These are phyloP conservation scores for Drosophila birchii DNA, from an alignment of 2,888 invertebrate species.

Conservation along the genomic window DNA sequence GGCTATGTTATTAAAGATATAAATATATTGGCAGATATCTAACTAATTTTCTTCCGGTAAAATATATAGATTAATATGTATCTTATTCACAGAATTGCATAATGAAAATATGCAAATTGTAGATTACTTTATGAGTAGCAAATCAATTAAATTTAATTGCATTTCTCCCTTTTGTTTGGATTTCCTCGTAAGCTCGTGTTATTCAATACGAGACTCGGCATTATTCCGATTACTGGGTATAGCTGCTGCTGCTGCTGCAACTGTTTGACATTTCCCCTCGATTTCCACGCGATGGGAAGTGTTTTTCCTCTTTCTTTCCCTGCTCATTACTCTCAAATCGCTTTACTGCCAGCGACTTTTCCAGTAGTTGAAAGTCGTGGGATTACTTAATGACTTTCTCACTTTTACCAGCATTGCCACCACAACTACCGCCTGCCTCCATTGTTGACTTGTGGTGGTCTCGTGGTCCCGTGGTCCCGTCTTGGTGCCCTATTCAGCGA, in stretches of 20 bases:
- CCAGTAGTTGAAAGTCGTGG: conserved; percentile 48
- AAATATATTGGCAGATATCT: background rate
- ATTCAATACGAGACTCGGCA: conserved; percentile 27
- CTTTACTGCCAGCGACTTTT: conserved; percentile 32
- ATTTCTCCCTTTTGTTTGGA: conserved; percentile 26
- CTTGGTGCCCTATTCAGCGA: conserved; percentile 28
- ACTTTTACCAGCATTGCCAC: conserved; percentile 24
- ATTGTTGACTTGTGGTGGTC: conserved; percentile 27
- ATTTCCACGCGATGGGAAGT: conserved; percentile 32
- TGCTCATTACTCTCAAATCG: conserved; percentile 31
- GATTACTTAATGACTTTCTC: conserved; percentile 48
- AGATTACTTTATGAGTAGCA: conserved; percentile 4
- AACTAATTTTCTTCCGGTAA: conserved; percentile 13
- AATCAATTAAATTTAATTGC: conserved; percentile 30
- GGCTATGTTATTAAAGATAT: background rate
- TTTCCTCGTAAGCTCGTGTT: conserved; percentile 26
- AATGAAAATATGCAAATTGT: conserved; percentile 15
- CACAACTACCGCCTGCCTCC: conserved; percentile 15
- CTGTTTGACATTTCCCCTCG: conserved; percentile 32
- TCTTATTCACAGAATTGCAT: conserved; percentile 12
- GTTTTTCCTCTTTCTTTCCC: conserved; percentile 20
- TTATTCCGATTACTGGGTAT: conserved; percentile 37
- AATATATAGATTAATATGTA: conserved; percentile 1
- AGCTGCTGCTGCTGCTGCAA: conserved; percentile 26
- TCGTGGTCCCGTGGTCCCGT: conserved; percentile 11